These are phyloP conservation scores for Gnathonemus longibarbis DNA, from an alignment of 2,113 vertebrate genomes.

Conservation along the genomic window DNA sequence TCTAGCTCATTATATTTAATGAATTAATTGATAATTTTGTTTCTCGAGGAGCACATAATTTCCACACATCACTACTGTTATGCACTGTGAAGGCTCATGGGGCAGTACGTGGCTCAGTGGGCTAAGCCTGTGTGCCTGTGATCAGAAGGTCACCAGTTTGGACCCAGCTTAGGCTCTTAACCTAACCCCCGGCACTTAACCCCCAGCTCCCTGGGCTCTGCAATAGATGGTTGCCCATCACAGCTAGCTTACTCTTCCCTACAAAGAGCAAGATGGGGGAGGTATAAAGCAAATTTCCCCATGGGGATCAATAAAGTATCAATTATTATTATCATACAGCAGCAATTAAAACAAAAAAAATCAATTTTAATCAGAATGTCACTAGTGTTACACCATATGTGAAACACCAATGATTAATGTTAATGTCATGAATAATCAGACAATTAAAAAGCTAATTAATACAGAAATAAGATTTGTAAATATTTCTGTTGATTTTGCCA, in stretches of 20 bases:
- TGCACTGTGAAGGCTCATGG: neutral
- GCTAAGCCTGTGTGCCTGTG: too few relatives aligned
- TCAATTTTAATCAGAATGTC: neutral
- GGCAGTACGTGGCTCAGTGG: too few relatives aligned
- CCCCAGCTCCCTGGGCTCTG: too few relatives aligned
- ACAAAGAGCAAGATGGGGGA: too few relatives aligned
- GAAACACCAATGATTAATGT: neutral
- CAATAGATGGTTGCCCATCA: too few relatives aligned
- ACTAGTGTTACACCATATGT: neutral
- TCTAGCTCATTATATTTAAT: neutral
- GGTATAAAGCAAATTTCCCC: too few relatives aligned
- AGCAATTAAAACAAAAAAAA: neutral
- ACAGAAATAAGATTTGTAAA: neutral
- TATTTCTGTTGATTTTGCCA: neutral
- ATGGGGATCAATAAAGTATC: too few relatives aligned
- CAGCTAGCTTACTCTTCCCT: too few relatives aligned
- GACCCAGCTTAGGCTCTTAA: too few relatives aligned
- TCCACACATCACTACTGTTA: neutral
- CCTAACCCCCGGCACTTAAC: too few relatives aligned
- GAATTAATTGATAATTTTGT: neutral
- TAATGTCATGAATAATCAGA: neutral
- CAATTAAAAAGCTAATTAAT: neutral
- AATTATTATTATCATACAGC: too few relatives aligned
- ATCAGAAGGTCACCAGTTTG: too few relatives aligned
- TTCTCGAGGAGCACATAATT: neutral